Base-by-base conservation (phyloP, 2,888 invertebrate genomes). In the Timema podura region DNA sequence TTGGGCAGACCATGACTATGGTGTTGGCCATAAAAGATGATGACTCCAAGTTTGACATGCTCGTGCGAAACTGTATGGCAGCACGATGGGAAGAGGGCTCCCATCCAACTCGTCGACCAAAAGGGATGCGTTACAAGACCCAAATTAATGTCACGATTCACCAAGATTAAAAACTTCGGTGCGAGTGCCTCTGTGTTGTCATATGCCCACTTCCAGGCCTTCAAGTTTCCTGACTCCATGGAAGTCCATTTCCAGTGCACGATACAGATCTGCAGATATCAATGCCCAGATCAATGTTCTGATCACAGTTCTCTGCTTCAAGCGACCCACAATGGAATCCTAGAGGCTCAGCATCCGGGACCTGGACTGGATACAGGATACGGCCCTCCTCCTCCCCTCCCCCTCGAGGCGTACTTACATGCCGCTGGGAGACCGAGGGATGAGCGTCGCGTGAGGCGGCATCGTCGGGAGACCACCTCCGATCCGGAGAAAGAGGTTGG, bases 1-100 rank as follows among this genome's bases (percentile, higher is more conserved):
- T 96, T 70, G 96, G 96, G 0, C 96, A 96, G 80, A 96, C 96
- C 0, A 95, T 96, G 95, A 96, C 96, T 13, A 96, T 96, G 95
- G 96, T 96, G 5, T 82, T 96, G 72, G 96, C 96, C 51, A 96
- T 96, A 77, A 96, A 96, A 81, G 96, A 96, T 76, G 95, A 96
- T 77, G 96, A 96, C 78, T 91, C 93, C 69, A 96, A 96, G 80
- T 96, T 96, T 80, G 96, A 96, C 81, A 96, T 96, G 96, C 82
- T 96, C 75, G 95, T 96, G 8, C 85, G 96, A 70, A 96, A 96
- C 78, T 96, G 96, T 79, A 93, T 96, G 81, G 96, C 96, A n/a
- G 7, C 95, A 96, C 80, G 96, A 96, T 78, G 96, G 96, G 71
- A 95, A 95, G 82, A 87, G 95, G 71, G 94, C 95, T 8, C 95